Percentiles rank a stretch among this genome's conserved stretches.
These are phyloP conservation scores for Penaeus vannamei DNA, from an alignment of 1,140 invertebrate species.

Conservation along the genomic window DNA sequence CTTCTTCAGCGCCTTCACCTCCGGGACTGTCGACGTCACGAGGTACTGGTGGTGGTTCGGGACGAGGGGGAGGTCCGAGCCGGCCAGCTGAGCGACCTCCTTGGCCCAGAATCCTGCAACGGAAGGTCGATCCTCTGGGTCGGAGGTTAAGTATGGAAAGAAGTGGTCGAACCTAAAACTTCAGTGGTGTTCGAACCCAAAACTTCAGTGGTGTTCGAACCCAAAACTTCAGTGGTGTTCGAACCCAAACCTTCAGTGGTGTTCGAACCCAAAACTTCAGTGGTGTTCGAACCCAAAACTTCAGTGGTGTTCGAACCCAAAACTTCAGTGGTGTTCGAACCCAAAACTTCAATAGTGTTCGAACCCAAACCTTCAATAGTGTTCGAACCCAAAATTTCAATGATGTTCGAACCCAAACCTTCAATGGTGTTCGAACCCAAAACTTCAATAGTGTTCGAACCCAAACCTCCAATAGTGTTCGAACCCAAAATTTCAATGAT, in stretches of 20 bases:
- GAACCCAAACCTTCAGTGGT: too few relatives aligned
- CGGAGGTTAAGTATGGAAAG: background rate
- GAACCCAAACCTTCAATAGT: background rate
- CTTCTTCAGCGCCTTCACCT: constrained; percentile 70
- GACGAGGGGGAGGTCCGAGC: constrained; percentile 71
- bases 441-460: background rate
- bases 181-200: background rate
- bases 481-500: background rate
- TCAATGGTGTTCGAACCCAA: background rate
- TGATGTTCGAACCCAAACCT: background rate
- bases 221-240: background rate
- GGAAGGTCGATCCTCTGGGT: background rate
- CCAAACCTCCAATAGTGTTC: background rate
- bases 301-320: background rate
- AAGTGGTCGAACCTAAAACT: background rate
- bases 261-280: background rate
- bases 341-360: background rate
- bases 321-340: background rate
- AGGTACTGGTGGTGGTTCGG: constrained; percentile 73
- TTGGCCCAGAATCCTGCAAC: constrained; percentile 72
- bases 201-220: background rate
- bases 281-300: background rate
- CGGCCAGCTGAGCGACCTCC: constrained; percentile 71
- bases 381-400: background rate
- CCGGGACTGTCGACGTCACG: constrained; percentile 71